Percentiles rank a stretch among this genome's conserved stretches.
Conservation (phyloP, 2,113 vertebrate species). For the Tragelaphus imberbis region DNA sequence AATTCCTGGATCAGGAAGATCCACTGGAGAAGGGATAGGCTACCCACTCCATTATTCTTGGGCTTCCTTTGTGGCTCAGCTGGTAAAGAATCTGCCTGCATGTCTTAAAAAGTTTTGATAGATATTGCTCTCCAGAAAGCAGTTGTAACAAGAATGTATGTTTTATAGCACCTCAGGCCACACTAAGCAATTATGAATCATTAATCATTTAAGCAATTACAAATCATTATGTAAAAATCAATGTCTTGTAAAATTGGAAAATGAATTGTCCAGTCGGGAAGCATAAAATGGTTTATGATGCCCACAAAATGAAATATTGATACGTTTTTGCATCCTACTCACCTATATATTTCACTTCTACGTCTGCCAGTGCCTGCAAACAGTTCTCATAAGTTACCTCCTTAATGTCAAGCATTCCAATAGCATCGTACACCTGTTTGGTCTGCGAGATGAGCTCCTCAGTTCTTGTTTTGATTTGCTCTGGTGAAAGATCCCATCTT, state of each 20-base stretch:
- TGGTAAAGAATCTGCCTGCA: background rate
- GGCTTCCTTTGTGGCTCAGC: background rate
- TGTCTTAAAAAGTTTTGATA: background rate
- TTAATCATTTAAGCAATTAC: background rate
- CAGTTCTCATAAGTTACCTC: conserved; percentile 90
- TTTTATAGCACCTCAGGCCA: background rate
- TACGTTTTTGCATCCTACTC: background rate
- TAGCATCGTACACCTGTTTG: conserved; percentile 84
- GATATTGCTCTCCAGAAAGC: background rate
- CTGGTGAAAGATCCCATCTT: conserved; percentile 91
- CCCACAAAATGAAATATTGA: background rate
- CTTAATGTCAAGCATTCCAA: conserved; percentile 84
- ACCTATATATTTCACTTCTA: conserved; percentile 91
- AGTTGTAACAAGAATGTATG: background rate
- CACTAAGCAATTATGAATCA: conserved; percentile 1
- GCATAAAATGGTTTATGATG: background rate
- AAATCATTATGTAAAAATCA: background rate
- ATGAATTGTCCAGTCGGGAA: background rate
- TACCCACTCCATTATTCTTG: background rate
- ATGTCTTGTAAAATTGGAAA: conserved; percentile 20
- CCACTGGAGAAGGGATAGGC: background rate
- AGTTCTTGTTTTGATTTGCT: conserved; percentile 84
- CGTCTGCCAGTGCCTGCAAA: conserved; percentile 83
- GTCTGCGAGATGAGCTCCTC: conserved; percentile 87
- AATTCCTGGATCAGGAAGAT: background rate